Conservation (phyloP, 2,888 invertebrate genomes). For the Scrobipalpa costella region DNA sequence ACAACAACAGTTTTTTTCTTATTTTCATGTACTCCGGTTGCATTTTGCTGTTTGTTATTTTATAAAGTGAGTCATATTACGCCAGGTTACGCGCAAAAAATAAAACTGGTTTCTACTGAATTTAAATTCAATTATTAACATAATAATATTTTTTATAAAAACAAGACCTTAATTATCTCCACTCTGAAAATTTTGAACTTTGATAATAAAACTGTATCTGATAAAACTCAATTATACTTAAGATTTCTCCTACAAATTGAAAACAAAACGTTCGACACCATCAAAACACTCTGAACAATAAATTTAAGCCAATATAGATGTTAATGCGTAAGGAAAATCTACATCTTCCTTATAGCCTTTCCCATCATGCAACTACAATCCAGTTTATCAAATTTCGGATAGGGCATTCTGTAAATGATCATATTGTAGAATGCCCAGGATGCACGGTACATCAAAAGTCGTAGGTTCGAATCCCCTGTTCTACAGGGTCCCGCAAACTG, state of each 20-base stretch:
- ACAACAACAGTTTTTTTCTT: conserved; percentile 55
- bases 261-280: conserved; percentile 50
- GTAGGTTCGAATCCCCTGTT: too few species aligned
- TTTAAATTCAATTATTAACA: too few species aligned
- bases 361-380: conserved; percentile 7
- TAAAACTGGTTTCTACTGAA: too few species aligned
- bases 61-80: background rate
- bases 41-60: background rate
- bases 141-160: too few species aligned
- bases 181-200: background rate
- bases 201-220: background rate
- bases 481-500: too few species aligned
- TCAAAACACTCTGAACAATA: conserved; percentile 64
- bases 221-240: too few species aligned
- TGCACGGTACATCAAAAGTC: too few species aligned
- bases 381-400: background rate
- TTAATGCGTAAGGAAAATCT: conserved; percentile 71
- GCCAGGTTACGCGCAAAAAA: background rate
- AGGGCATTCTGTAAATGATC: background rate
- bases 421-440: too few species aligned
- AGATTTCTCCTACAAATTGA: conserved; percentile 49
- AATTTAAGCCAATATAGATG: conserved; percentile 75
- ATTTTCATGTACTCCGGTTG: conserved; percentile 41
- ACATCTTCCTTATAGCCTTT: conserved; percentile 63
- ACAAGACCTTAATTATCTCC: too few species aligned